phyloP scores from a whole-genome alignment of 2,797 vertebrate species.

The Pipistrellus pygmaeus region DNA sequence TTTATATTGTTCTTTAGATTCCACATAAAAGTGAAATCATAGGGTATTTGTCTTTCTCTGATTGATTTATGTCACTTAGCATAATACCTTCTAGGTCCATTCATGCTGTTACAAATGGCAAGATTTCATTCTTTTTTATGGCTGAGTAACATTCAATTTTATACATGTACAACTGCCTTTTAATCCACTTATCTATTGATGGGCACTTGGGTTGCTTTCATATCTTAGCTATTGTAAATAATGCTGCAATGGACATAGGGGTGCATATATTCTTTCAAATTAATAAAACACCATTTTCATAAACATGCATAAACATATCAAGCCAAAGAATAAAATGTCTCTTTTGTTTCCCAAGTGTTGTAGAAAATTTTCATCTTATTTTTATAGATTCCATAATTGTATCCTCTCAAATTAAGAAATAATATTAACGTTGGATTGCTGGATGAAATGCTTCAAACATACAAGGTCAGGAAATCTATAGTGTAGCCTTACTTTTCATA shows the following conservation, averaged over 20 bases:
- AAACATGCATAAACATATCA: neutral
- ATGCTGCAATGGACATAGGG: neutral
- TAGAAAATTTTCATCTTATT: neutral
- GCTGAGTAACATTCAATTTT: neutral
- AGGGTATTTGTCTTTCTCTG: neutral
- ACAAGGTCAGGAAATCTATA: neutral
- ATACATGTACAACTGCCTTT: neutral
- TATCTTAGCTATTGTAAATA: neutral
- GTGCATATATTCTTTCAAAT: neutral
- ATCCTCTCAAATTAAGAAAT: constrained; percentile 1
- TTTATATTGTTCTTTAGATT: neutral
- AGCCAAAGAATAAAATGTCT: neutral
- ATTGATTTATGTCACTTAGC: neutral
- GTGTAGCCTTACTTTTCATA: neutral
- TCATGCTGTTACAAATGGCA: neutral
- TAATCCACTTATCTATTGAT: neutral
- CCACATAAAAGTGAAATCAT: neutral
- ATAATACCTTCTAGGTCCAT: neutral
- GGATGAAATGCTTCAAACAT: constrained; percentile 30
- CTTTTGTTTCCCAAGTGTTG: neutral
- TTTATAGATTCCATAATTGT: neutral
- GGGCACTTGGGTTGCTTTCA: neutral
- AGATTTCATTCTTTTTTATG: neutral
- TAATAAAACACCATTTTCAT: neutral
- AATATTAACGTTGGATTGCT: constrained; percentile 24